Evolutionary conservation across 2,113 vertebrate species (phyloP).

Genomic region (Piliocolobus tephrosceles): DNA sequence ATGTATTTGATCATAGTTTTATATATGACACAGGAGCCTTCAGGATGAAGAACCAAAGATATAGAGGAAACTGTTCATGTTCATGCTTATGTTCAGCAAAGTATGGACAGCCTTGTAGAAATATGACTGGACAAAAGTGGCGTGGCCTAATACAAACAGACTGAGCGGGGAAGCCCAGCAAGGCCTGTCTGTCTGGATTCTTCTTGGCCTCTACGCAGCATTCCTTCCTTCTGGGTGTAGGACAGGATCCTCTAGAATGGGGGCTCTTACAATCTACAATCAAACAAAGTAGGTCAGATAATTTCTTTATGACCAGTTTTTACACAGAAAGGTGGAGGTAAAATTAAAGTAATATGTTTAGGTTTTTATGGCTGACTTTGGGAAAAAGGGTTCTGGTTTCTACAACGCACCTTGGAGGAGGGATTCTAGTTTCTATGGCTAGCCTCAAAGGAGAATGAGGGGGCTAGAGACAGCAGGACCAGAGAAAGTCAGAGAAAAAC

Average conservation of each 20-base stretch:
- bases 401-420: not conserved
- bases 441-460: not conserved
- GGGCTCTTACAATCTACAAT: not conserved
- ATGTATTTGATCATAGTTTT: not conserved
- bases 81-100: not conserved
- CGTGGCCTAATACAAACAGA: not conserved
- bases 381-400: not conserved
- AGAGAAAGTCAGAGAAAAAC: not conserved
- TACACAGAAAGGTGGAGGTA: not conserved
- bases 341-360: not conserved
- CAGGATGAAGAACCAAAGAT: not conserved
- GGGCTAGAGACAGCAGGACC: not conserved
- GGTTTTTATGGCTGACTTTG: not conserved
- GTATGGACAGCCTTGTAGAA: not conserved
- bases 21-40: not conserved
- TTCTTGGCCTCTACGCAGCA: not conserved
- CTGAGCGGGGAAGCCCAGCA: not conserved
- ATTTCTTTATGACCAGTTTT: not conserved
- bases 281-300: not conserved
- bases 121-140: not conserved
- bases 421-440: not conserved
- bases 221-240: not conserved
- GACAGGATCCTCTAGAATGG: not conserved
- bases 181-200: not conserved
- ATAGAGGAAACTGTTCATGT: not conserved